Percentiles rank a stretch among this genome's conserved stretches.
Conservation (phyloP, 1,140 invertebrate species). For the Drosophila seguyi region DNA sequence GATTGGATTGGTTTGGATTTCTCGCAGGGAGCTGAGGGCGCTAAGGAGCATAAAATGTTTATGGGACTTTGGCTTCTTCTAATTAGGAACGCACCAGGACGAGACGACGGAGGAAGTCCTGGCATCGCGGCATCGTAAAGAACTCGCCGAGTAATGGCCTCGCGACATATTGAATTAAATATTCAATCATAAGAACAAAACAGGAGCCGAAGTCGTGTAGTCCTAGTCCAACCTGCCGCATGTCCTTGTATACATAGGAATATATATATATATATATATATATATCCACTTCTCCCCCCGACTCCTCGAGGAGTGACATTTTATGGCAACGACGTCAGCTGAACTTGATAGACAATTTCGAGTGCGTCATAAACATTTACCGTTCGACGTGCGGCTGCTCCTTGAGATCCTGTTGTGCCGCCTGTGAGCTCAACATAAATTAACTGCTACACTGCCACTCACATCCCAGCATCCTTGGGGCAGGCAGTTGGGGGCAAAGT, state of each 20-base stretch:
- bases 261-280: neutral
- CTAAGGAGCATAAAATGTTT: slow-evolving; percentile 48
- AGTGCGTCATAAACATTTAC: slow-evolving; percentile 82
- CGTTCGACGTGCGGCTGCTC: slow-evolving; percentile 69
- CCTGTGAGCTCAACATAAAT: slow-evolving; percentile 52
- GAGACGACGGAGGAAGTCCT: neutral
- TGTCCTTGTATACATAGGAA: slow-evolving; percentile 4
- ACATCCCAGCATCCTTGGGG: slow-evolving; percentile 4
- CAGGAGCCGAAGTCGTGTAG: slow-evolving; percentile 37
- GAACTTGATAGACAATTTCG: slow-evolving; percentile 83
- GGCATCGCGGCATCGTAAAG: slow-evolving; percentile 38
- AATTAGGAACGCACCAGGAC: slow-evolving; percentile 42
- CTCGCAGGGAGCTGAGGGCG: neutral
- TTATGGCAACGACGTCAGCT: slow-evolving; percentile 72
- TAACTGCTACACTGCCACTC: slow-evolving; percentile 48
- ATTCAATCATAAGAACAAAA: slow-evolving; percentile 78
- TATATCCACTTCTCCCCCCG: neutral
- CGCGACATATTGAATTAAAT: slow-evolving; percentile 80
- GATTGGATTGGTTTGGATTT: slow-evolving; percentile 44
- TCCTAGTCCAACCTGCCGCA: slow-evolving; percentile 3
- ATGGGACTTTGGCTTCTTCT: slow-evolving; percentile 46
- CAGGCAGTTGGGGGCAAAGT: neutral
- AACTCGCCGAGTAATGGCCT: slow-evolving; percentile 55
- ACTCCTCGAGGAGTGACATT: slow-evolving; percentile 61
- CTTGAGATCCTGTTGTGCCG: slow-evolving; percentile 19